A percentile compares a stretch with the other conserved stretches of the same genome.
phyloP scores from a whole-genome alignment of 2,888 invertebrate genomes.

The Diarsia dahlii region DNA sequence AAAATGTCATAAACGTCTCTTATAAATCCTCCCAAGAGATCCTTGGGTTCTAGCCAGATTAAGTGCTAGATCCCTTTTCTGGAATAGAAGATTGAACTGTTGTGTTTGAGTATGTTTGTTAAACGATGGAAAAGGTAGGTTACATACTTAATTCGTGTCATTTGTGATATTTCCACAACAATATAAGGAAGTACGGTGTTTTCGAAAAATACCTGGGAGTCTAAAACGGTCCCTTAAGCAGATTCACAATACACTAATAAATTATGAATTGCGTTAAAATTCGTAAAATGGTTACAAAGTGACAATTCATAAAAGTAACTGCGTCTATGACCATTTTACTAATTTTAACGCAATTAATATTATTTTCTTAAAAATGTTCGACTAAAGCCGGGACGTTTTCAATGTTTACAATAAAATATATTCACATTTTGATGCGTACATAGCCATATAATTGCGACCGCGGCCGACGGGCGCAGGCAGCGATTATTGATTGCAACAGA shows the following conservation, averaged over 20 bases:
- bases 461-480: slow-evolving; percentile 22
- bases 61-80: neutral
- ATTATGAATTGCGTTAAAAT: too few species aligned
- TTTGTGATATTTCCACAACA: neutral
- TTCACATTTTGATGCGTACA: neutral
- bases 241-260: too few species aligned
- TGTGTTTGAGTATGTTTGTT: neutral
- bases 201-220: too few species aligned
- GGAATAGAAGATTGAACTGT: neutral
- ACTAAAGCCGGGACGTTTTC: slow-evolving; percentile 7
- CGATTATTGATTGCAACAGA: slow-evolving; percentile 63
- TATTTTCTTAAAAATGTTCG: neutral
- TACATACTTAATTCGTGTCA: too few species aligned
- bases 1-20: neutral
- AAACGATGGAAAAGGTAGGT: neutral
- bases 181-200: neutral
- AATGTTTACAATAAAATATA: neutral
- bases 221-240: too few species aligned
- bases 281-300: too few species aligned
- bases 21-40: neutral
- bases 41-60: neutral
- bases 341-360: too few species aligned
- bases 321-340: too few species aligned
- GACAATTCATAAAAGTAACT: too few species aligned
- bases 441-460: slow-evolving; percentile 26